Conservation (phyloP, 2,113 vertebrate species). For the Rhombomys opimus region DNA sequence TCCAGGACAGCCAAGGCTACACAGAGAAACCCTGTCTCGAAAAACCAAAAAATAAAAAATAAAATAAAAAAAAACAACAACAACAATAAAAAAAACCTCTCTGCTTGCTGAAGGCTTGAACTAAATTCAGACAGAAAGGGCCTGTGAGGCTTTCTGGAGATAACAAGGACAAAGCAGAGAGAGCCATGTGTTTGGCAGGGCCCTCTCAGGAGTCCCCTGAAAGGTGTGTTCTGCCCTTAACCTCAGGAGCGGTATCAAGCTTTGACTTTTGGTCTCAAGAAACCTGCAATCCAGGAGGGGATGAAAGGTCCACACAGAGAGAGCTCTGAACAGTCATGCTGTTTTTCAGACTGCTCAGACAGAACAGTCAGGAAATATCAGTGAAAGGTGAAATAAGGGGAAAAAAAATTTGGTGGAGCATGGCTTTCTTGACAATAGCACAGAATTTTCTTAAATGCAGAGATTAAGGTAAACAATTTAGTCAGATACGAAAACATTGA, state of each 20-base stretch:
- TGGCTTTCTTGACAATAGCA: background rate
- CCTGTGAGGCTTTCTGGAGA: background rate
- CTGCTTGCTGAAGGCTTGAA: background rate
- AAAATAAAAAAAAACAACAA: no score
- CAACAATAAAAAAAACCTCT: no score
- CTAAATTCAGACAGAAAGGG: background rate
- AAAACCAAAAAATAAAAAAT: no score
- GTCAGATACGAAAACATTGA: background rate
- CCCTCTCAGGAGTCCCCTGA: background rate
- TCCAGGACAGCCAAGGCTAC: no score
- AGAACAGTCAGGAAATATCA: background rate
- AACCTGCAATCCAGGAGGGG: background rate
- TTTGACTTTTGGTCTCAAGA: background rate
- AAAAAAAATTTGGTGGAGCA: background rate
- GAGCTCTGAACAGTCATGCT: background rate
- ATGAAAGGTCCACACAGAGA: background rate
- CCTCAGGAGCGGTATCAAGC: background rate
- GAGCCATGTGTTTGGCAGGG: background rate
- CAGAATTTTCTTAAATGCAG: background rate
- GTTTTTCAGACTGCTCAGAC: background rate
- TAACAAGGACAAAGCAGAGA: background rate
- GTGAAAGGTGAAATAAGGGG: background rate
- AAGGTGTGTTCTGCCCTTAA: background rate
- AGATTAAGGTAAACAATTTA: slow-evolving; percentile 16
- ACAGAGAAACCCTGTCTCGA: no score